These are phyloP conservation scores for Ranitomeya imitator DNA, from an alignment of 2,113 vertebrate genomes.

Conservation along the genomic window DNA sequence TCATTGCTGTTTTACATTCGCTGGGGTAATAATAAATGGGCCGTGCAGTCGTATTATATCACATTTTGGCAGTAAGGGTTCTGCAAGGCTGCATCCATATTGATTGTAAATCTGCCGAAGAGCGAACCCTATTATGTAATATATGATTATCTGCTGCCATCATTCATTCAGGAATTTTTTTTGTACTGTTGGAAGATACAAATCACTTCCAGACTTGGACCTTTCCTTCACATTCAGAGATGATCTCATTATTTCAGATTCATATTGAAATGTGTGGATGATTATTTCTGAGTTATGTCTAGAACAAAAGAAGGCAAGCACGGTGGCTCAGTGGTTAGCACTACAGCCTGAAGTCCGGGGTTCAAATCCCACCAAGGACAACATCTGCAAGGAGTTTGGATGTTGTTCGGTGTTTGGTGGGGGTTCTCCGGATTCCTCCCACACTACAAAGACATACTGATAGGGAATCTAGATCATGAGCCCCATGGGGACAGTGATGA, in stretches of 20 bases:
- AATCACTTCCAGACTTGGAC: background rate
- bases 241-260: background rate
- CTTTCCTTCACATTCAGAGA: background rate
- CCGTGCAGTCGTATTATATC: background rate
- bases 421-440: no score
- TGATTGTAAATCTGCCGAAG: background rate
- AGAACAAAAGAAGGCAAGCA: background rate
- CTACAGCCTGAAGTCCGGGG: no score
- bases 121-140: background rate
- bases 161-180: background rate
- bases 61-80: background rate
- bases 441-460: no score
- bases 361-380: no score
- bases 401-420: no score
- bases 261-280: background rate
- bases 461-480: no score
- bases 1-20: background rate
- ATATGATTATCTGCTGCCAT: background rate
- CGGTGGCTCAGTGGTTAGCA: no score
- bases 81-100: background rate
- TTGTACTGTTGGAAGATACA: background rate
- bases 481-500: no score
- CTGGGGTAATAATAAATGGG: background rate
- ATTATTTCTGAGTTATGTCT: background rate
- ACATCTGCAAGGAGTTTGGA: no score